Percentiles rank a stretch among this genome's conserved stretches.
Conservation (phyloP, 2,113 vertebrate species). For the Ochotona curzoniae region DNA sequence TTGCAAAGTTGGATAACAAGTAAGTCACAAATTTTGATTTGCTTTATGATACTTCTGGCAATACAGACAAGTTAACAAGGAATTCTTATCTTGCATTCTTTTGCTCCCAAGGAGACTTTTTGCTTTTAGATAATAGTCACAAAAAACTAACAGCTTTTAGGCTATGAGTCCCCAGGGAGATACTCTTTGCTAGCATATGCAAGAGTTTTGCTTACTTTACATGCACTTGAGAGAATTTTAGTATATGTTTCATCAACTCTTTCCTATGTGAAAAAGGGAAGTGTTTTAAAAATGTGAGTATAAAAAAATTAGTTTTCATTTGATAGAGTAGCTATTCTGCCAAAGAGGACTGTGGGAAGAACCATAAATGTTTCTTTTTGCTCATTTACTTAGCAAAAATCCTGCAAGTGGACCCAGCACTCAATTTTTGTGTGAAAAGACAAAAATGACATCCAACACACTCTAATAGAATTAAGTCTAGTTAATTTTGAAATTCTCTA, state of each 20-base stretch:
- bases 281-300: not conserved
- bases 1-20: not conserved
- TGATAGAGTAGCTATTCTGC: not conserved
- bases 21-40: slow-evolving; percentile 20
- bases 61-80: slow-evolving; percentile 31
- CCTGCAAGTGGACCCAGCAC: not conserved
- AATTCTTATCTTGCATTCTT: slow-evolving; percentile 20
- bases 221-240: slow-evolving; percentile 40
- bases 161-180: not conserved
- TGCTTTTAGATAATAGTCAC: slow-evolving; percentile 64
- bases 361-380: not conserved
- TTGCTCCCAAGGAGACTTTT: slow-evolving; percentile 27
- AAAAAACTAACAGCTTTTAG: slow-evolving; percentile 58
- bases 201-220: slow-evolving; percentile 62
- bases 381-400: not conserved
- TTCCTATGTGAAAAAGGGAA: not conserved
- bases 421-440: slow-evolving; percentile 12
- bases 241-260: slow-evolving; percentile 27
- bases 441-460: slow-evolving; percentile 4
- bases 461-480: not conserved
- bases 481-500: not conserved
- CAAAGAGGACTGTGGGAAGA: slow-evolving; percentile 7
- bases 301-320: slow-evolving; percentile 13
- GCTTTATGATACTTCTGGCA: slow-evolving; percentile 44
- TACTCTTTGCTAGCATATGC: slow-evolving; percentile 52